Conservation (phyloP, 30 jellyfish, hydroid and myxozoan genomes). For the Turritopsis rubra region DNA sequence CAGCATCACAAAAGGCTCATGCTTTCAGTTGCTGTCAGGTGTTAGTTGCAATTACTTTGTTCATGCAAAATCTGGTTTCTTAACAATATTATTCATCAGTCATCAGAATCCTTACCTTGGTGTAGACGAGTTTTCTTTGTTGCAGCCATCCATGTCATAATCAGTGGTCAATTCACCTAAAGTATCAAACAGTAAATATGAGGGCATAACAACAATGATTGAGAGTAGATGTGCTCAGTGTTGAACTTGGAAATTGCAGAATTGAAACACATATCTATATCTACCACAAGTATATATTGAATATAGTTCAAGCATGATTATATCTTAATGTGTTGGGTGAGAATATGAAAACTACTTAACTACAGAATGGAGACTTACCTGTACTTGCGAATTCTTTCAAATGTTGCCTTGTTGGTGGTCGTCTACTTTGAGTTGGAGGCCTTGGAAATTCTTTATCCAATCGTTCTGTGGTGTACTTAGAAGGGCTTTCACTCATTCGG, state of each 20-base stretch:
- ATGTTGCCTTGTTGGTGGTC: conserved; percentile 88
- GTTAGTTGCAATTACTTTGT: background rate
- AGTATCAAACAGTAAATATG: background rate
- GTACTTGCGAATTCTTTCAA: conserved; percentile 63
- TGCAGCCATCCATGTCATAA: conserved; percentile 7
- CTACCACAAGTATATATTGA: no score
- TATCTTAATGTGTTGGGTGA: no score
- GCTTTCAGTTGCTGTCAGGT: no score
- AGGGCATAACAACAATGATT: no score
- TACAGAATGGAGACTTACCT: conserved; percentile 64
- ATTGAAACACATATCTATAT: no score
- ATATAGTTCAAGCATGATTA: no score
- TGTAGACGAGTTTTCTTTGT: conserved; percentile 14
- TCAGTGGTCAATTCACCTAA: conserved; percentile 12
- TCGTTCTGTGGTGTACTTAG: conserved; percentile 46
- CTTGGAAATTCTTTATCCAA: conserved; percentile 77
- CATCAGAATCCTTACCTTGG: conserved; percentile 16
- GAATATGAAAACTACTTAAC: no score
- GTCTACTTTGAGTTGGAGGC: conserved; percentile 80
- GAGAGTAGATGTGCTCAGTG: no score
- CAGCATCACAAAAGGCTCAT: background rate
- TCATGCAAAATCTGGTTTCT: no score
- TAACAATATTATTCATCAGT: background rate
- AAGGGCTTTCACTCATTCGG: conserved; percentile 63
- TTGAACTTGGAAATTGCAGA: no score